Evolutionary conservation across 2,888 invertebrate genomes (phyloP), one percentile per base, ranked within the genome.

Genomic region (Nomada fucata): DNA sequence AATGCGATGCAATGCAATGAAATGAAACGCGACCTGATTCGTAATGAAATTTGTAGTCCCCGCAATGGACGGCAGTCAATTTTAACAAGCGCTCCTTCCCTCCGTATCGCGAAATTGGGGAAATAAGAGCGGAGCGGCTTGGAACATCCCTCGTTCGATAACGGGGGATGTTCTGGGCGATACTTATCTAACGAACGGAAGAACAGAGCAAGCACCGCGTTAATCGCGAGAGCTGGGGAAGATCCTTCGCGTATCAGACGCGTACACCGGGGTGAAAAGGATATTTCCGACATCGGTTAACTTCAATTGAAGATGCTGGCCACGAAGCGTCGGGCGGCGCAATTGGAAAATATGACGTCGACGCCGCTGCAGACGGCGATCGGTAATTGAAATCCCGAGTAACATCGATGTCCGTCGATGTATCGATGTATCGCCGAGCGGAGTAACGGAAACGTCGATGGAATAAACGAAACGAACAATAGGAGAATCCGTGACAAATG

Each of bases 361-460:
- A 59, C 4, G 26, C 26, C 1, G n/a, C n/a, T 11, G 11, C 55
- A 57, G 5, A 10, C 53, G 7, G n/a, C 29, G 59, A 70, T 70
- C 29, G 26, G 68, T 65, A 55, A 65, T 47, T 65, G 59, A 74
- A 74, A 20, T 36, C 64, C 23, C 47, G 65, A 64, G 59, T 1
- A 59, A 50, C 44, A 18, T 26, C 53, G 26, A 18, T 11, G 42
- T 23, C 47, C 29, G 26, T 26, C 36, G 7, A 47, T 69, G 20
- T 53, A 75, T 26, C 36, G 7, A 47, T 69, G 20, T 53, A 75
- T 42, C 44, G 42, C 15, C 15, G 36, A 15, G 23, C 23, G 15
- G 29, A n/a, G 20, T 18, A 36, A 63, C n/a, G 13, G 23, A 52
- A 7, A 9, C 55, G 44, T 29, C 15, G 55, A 47, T 76, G 69